A percentile compares a stretch with the other conserved stretches of the same genome.
Conservation (phyloP, 2,797 vertebrate genomes). For the Poliocrania exsul region DNA sequence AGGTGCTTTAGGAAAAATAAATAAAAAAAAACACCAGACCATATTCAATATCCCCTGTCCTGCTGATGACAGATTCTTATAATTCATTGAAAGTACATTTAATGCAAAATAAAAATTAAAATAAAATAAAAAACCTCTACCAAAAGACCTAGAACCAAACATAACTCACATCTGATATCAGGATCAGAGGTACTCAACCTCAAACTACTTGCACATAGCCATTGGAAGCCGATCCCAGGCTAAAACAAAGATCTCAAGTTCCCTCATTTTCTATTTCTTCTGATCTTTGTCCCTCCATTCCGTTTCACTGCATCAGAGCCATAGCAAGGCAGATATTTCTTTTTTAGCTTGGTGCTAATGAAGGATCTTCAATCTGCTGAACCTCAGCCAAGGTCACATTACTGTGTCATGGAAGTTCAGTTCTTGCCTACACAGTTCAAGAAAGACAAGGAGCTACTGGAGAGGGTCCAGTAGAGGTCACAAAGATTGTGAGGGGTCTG, state of each 20-base stretch:
- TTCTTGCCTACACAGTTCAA: background rate
- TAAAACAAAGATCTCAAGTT: background rate
- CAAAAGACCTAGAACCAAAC: background rate
- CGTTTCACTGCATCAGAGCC: background rate
- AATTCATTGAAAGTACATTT: background rate
- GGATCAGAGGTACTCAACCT: background rate
- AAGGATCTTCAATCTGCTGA: background rate
- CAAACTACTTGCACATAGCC: background rate
- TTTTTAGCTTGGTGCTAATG: background rate
- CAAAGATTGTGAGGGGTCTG: too few species aligned
- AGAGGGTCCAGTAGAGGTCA: background rate
- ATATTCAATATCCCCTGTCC: background rate
- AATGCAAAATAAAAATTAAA: background rate
- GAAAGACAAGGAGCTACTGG: too few species aligned
- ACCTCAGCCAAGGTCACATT: background rate
- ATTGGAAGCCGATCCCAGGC: background rate
- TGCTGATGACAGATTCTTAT: background rate
- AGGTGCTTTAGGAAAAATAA: background rate
- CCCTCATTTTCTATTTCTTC: background rate
- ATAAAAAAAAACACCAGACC: background rate
- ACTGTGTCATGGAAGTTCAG: background rate
- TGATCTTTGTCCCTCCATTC: background rate
- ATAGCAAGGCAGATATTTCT: background rate
- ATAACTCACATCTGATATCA: background rate
- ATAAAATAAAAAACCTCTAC: background rate